Percentiles rank a stretch among this genome's conserved stretches.
Conservation (phyloP, 2,113 vertebrate genomes). For the Mellivora capensis region DNA sequence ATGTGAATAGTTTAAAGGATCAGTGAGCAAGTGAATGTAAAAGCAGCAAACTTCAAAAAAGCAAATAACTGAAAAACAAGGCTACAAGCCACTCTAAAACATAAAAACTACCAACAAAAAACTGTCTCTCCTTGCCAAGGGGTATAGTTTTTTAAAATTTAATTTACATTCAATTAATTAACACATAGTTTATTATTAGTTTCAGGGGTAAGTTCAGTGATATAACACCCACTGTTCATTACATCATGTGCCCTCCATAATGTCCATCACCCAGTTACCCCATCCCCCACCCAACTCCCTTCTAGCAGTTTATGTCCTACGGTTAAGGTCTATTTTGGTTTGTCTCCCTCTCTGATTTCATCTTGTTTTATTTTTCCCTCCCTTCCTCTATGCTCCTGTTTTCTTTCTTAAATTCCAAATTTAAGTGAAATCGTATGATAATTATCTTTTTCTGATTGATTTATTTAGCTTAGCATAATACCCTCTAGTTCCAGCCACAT, state of each 20-base stretch:
- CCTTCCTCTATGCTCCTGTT: no score
- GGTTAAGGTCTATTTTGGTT: background rate
- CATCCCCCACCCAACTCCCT: no score
- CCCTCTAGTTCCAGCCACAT: no score
- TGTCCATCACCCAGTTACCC: background rate
- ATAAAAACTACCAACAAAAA: background rate
- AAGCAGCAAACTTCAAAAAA: background rate
- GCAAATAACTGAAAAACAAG: background rate
- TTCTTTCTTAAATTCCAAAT: no score
- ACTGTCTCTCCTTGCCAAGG: background rate
- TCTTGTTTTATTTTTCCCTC: background rate
- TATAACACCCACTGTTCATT: background rate
- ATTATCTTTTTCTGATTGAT: no score
- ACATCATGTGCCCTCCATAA: background rate
- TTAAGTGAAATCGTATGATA: no score
- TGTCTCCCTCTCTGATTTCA: background rate
- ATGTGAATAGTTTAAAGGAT: background rate
- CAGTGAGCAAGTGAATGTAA: background rate
- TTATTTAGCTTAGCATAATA: no score
- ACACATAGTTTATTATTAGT: background rate
- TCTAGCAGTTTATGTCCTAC: background rate
- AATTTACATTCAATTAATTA: background rate
- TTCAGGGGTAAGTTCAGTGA: background rate
- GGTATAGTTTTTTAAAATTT: background rate
- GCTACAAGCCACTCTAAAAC: background rate